Conservation (phyloP, 2,797 vertebrate species). For the Lutjanus argentimaculatus region DNA sequence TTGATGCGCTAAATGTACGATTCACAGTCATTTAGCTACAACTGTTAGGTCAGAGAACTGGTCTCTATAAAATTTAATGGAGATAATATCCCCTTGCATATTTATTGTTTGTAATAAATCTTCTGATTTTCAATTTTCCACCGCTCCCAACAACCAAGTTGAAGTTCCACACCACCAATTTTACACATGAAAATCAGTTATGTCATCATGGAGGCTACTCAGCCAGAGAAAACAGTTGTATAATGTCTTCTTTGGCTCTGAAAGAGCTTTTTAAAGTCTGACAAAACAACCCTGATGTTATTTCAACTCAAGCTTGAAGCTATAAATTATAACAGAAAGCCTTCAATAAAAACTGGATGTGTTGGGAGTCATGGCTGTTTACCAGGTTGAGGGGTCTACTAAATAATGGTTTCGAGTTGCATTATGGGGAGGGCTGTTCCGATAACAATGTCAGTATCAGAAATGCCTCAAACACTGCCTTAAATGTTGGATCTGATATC, state of each 20-base stretch:
- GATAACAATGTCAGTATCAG: too few species aligned
- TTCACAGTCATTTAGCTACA: conserved; percentile 46
- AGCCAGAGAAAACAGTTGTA: background rate
- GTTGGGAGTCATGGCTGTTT: background rate
- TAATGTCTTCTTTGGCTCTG: too few species aligned
- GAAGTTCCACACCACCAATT: background rate
- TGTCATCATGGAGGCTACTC: background rate
- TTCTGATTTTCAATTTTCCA: background rate
- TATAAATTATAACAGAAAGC: background rate
- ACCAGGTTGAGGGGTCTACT: fast-evolving
- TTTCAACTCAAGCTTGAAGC: background rate
- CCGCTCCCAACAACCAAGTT: background rate
- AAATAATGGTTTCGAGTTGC: background rate
- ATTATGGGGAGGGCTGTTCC: background rate
- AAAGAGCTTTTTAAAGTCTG: background rate
- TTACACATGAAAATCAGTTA: background rate
- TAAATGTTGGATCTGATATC: too few species aligned
- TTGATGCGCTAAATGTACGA: conserved; percentile 58
- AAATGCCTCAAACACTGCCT: too few species aligned
- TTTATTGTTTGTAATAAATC: conserved; percentile 1
- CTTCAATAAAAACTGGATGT: background rate
- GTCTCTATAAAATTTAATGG: conserved; percentile 16
- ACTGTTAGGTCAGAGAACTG: conserved; percentile 33
- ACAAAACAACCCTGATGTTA: background rate
- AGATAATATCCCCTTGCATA: background rate